A percentile compares a stretch with the other conserved stretches of the same genome.
Evolutionary conservation across 2,113 vertebrate species (phyloP).

Genomic region (Hippopotamus amphibius): DNA sequence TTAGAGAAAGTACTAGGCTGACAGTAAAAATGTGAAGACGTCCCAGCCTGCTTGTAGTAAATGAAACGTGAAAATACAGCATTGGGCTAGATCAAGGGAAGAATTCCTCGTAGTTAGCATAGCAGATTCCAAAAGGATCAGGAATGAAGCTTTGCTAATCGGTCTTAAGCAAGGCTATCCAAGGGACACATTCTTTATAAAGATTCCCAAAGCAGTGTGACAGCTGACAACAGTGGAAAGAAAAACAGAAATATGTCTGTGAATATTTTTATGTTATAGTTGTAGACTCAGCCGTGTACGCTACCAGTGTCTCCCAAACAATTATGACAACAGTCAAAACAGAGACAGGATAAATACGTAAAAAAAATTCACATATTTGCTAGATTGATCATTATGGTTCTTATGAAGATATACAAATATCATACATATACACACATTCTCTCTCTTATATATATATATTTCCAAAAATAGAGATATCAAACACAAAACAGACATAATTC

Average conservation of each 20-base stretch:
- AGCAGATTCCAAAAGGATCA: background rate
- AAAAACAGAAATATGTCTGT: background rate
- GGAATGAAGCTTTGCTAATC: background rate
- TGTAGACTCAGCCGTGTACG: background rate
- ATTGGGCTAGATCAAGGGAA: background rate
- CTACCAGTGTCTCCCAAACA: background rate
- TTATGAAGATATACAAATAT: background rate
- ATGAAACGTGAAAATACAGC: background rate
- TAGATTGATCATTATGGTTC: background rate
- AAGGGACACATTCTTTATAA: background rate
- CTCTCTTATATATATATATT: background rate
- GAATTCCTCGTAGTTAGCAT: background rate
- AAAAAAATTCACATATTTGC: background rate
- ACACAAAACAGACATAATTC: background rate
- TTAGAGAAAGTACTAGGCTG: background rate
- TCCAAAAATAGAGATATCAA: background rate
- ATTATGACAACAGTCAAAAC: background rate
- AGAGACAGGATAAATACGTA: too few species aligned
- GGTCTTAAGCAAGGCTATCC: background rate
- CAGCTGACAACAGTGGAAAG: background rate
- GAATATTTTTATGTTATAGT: background rate
- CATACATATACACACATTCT: background rate
- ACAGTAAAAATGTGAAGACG: background rate
- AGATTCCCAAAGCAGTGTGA: background rate
- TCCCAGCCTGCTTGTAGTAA: background rate